phyloP scores from a whole-genome alignment of 2,797 vertebrate genomes.

The Enteromius paludinosus region DNA sequence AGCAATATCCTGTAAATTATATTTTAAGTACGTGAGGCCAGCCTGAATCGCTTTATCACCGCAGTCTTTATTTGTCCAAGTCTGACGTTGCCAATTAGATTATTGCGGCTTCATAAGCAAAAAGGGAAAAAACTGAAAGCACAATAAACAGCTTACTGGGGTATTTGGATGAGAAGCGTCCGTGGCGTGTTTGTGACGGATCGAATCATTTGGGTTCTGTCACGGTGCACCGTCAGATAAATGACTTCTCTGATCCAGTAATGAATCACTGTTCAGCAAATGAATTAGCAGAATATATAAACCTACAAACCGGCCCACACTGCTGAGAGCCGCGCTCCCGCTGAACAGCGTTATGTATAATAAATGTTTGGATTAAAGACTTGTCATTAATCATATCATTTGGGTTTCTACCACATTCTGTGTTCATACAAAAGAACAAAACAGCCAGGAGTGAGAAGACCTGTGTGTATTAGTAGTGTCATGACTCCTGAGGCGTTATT shows the following conservation, averaged over 20 bases:
- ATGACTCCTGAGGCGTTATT: neutral
- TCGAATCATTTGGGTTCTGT: constrained; percentile 21
- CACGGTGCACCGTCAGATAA: constrained; percentile 24
- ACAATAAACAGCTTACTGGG: constrained; percentile 4
- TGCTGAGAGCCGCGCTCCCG: neutral
- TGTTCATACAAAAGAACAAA: constrained; percentile 13
- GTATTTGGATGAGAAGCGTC: constrained; percentile 28
- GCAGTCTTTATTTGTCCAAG: neutral
- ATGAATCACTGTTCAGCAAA: constrained; percentile 47
- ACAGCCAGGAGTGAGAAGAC: neutral
- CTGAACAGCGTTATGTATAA: constrained; percentile 17
- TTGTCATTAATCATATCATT: constrained; percentile 28
- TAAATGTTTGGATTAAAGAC: constrained; percentile 26
- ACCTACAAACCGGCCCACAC: constrained; percentile 5
- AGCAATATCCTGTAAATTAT: constrained; percentile 26
- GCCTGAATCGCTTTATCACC: constrained; percentile 3
- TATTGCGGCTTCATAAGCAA: neutral
- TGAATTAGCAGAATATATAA: constrained; percentile 41
- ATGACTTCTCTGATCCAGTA: constrained; percentile 39
- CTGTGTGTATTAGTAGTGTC: neutral
- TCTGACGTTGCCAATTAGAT: constrained; percentile 27
- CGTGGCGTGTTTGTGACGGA: neutral
- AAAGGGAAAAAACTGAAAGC: neutral
- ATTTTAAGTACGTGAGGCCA: constrained; percentile 4
- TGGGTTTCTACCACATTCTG: neutral